Evolutionary conservation across 92 coral and sea anemone species (phyloP), one percentile per base, ranked within the genome.

Genomic region (Porites evermanni): DNA sequence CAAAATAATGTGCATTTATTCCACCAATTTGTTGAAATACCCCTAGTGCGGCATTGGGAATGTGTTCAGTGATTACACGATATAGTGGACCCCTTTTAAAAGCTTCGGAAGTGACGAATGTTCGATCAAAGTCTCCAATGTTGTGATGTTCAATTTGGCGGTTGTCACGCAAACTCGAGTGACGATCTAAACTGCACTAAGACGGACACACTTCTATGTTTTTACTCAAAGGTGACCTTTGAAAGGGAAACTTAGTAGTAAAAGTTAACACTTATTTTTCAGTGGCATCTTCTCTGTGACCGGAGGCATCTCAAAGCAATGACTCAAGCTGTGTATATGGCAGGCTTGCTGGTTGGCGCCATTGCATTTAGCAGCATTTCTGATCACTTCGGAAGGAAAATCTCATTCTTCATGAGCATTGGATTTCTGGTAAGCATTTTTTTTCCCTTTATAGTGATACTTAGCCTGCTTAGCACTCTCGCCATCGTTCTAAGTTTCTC

Each of bases 251-350:
- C 12, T 56, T 14, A 56, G 17, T 38, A 38, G 6, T 38, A 56
- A 11, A 56, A 56, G 12, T 8, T 56, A 56, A 14, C 4, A 11
- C 14, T 56, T 56, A 56, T 56, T 74, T 70, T 54, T 61, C 68
- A 87, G 90, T 87, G 90, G 90, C 44, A 80, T 61, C 86, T 87
- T 14, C 63, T 87, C 9, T 87, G 90, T 79, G 86, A 79, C 68
- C 75, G 65, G 19, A 60, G 74, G 17, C 90, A 87, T 51, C 86
- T 87, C 2, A 87, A 87, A 53, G 90, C 90, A 64, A 87, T 87
- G 90, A 87, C 88, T 14, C 88, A 88, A 18, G 87, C 91, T 58
- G 72, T 84, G 10, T 84, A 54, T 70, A 82, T 88, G 84, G 84
- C 84, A 11, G 88, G 91, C 0, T 84, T 82, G 47, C 72, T 87